These are phyloP conservation scores for Corythoichthys haematopterus DNA, from an alignment of 2,113 vertebrate species.

Conservation along the genomic window DNA sequence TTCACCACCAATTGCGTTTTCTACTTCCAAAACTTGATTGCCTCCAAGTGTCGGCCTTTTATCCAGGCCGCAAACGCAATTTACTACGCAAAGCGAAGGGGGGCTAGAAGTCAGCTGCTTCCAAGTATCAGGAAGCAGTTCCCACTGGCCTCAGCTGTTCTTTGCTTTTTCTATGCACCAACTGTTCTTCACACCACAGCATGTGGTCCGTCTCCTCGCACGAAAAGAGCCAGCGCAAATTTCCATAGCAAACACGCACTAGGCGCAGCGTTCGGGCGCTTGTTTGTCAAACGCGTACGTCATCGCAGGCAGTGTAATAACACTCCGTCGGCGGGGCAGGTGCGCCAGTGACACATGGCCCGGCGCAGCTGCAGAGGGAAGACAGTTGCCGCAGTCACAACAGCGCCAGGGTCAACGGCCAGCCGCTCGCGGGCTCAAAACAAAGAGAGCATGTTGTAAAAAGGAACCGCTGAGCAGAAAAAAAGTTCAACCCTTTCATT, in stretches of 20 bases:
- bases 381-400: constrained; percentile 56
- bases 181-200: constrained; percentile 44
- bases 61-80: neutral
- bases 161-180: constrained; percentile 25
- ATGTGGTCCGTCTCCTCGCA: constrained; percentile 17
- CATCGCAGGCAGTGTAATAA: constrained; percentile 31
- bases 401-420: constrained; percentile 17
- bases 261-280: constrained; percentile 11
- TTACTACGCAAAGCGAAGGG: neutral
- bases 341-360: constrained; percentile 49
- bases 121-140: constrained; percentile 25
- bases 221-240: constrained; percentile 12
- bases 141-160: constrained; percentile 53
- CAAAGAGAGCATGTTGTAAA: constrained; percentile 31
- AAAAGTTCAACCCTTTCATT: too few relatives aligned
- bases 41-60: neutral
- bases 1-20: too few relatives aligned
- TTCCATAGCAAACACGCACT: constrained; percentile 35
- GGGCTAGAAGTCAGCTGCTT: constrained; percentile 27
- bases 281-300: constrained; percentile 7
- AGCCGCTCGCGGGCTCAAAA: constrained; percentile 40
- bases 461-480: too few relatives aligned
- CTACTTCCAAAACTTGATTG: neutral
- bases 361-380: constrained; percentile 48
- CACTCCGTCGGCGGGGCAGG: constrained; percentile 54